phyloP scores from a whole-genome alignment of 2,797 vertebrate genomes.

The Syndactyla subalaris region DNA sequence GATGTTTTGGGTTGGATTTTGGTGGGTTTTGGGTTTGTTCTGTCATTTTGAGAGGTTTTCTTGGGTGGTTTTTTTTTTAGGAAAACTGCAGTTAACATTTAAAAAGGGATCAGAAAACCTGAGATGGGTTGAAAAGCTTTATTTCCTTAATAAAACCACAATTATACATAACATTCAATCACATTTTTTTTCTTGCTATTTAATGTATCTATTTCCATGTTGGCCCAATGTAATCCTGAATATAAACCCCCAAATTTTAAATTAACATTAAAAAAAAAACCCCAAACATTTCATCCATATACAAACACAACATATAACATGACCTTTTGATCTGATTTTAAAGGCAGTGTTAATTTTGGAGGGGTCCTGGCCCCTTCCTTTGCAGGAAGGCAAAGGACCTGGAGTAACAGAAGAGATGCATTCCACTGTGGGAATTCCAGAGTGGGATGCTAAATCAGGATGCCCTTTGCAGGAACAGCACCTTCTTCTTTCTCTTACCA shows the following conservation, averaged over 20 bases:
- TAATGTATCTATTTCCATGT: neutral
- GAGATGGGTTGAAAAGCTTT: constrained; percentile 1
- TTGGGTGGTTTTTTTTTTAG: neutral
- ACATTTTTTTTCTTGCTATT: neutral
- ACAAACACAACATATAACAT: neutral
- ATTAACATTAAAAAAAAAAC: neutral
- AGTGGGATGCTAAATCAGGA: neutral
- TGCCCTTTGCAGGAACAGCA: neutral
- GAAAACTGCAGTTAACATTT: neutral
- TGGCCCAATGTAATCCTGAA: neutral
- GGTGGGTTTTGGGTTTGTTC: neutral
- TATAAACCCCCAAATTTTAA: neutral
- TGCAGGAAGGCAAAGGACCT: neutral
- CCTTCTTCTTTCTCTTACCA: neutral
- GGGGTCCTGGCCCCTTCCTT: neutral
- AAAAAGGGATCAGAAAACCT: neutral
- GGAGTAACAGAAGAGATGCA: neutral
- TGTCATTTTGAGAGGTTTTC: neutral
- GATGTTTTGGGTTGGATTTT: neutral
- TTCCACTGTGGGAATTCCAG: neutral
- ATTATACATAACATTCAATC: neutral
- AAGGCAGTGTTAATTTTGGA: neutral
- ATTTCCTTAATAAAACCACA: constrained; percentile 15
- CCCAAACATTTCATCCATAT: neutral
- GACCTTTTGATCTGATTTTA: neutral